Evolutionary conservation across 2,113 vertebrate species (phyloP).

Genomic region (Grallaria varia): DNA sequence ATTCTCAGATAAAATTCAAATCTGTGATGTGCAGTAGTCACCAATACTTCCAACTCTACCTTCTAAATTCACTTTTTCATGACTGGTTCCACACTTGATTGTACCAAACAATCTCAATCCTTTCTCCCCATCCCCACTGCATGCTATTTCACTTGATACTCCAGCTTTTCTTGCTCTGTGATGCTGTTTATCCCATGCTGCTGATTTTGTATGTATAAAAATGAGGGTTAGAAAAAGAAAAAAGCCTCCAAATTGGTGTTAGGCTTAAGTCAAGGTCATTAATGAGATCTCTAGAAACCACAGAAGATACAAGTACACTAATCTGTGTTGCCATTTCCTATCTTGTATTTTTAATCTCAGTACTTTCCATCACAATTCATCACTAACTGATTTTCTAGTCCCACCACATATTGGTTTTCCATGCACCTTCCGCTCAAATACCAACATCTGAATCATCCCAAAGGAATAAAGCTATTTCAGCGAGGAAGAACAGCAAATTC

Average conservation of each 20-base stretch:
- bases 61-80: not conserved
- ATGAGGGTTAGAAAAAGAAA: not conserved
- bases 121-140: not conserved
- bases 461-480: not conserved
- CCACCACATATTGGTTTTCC: constrained; percentile 24
- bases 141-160: not conserved
- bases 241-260: not conserved
- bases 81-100: not conserved
- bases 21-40: not conserved
- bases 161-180: not conserved
- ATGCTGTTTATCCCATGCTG: not conserved
- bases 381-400: constrained; percentile 29
- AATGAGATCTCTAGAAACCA: not conserved
- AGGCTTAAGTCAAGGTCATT: constrained; percentile 40
- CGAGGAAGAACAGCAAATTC: constrained; percentile 4
- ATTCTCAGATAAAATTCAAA: not conserved
- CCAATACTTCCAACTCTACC: not conserved
- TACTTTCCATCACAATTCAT: constrained; percentile 23
- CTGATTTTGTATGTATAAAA: not conserved
- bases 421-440: not conserved
- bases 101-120: not conserved
- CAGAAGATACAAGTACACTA: constrained; percentile 33
- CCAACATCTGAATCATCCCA: constrained; percentile 15
- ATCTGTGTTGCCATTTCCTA: constrained; percentile 38
- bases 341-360: constrained; percentile 31